phyloP scores from a whole-genome alignment of 2,888 invertebrate genomes.

The Limnephilus auricula region DNA sequence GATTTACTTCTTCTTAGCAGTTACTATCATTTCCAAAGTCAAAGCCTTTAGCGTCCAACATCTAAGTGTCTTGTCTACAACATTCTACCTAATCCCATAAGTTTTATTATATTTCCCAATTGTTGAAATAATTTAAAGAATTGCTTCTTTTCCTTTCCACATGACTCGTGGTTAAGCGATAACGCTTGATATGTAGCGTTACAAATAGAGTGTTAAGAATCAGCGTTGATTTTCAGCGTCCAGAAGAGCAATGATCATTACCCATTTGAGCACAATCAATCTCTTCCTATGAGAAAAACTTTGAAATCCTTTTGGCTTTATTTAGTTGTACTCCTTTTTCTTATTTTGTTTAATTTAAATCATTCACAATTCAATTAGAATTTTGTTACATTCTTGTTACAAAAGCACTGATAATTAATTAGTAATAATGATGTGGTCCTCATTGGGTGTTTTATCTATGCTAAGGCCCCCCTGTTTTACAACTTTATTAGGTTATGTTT shows the following conservation, averaged over 20 bases:
- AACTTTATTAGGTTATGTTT: background rate
- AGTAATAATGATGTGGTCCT: background rate
- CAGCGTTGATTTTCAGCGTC: background rate
- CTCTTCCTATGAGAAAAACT: background rate
- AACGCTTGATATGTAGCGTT: background rate
- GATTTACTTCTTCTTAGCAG: background rate
- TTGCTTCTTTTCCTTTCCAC: background rate
- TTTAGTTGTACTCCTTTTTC: too few relatives aligned
- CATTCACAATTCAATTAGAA: background rate
- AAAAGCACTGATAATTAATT: background rate
- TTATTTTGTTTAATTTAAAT: background rate
- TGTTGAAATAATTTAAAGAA: background rate
- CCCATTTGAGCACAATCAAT: too few relatives aligned
- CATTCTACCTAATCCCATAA: background rate
- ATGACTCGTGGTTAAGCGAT: too few relatives aligned
- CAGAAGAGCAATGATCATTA: background rate
- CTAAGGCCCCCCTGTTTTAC: background rate
- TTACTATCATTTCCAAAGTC: background rate
- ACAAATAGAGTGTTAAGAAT: background rate
- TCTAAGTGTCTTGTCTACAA: background rate
- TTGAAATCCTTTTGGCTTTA: background rate
- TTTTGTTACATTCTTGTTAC: background rate
- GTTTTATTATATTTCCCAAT: background rate
- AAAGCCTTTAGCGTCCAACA: background rate
- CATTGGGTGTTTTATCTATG: background rate